Evolutionary conservation across 2,113 vertebrate genomes (phyloP), one percentile per base, ranked within the genome.

Genomic region (Rostratula benghalensis): DNA sequence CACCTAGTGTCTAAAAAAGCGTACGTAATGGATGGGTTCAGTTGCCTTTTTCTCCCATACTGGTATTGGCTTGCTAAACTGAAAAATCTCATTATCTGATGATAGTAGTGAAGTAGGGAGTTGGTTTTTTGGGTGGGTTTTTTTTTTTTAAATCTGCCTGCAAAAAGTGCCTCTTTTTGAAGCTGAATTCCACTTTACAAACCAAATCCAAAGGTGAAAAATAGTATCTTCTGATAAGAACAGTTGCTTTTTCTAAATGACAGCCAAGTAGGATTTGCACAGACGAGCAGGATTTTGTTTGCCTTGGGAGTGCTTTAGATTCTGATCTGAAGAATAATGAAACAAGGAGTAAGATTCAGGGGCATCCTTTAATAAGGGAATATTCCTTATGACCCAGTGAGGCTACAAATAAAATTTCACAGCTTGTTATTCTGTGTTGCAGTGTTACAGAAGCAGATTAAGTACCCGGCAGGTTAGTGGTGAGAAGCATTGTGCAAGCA

Each of bases 51-150:
- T 15, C 56, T 88, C 56, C 69, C 39, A 1, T 39, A 6, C 39
- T 43, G 53, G 39, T 81, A 94, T 31, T 92, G 88, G 76, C 83
- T 95, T 95, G 90, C 85, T 95, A 84, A 90, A 93, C 76, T 74
- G 56, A 77, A 75, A 70, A 71, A 95, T 90, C 93, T 94, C 88
- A 45, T 94, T 95, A 94, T 85, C 84, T 92, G 79, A 92, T 81
- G 60, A 31, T 64, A 30, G 57, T 11, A 75, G 50, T 54, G 64
- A 86, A 86, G 59, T 25, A 83, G 48, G 45, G 59, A 91, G 2
- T 39, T n/a, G n/a, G n/a, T n/a, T n/a, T n/a, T n/a, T n/a, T n/a
- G 51, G 12, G 10, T 43, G 41, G 45, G 46, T 46, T 54, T 16
- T 35, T 65, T 83, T 82, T 70, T 60, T n/a, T n/a, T n/a, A n/a